Evolutionary conservation across 2,113 vertebrate species (phyloP).

Genomic region (Tenrec ecaudatus): DNA sequence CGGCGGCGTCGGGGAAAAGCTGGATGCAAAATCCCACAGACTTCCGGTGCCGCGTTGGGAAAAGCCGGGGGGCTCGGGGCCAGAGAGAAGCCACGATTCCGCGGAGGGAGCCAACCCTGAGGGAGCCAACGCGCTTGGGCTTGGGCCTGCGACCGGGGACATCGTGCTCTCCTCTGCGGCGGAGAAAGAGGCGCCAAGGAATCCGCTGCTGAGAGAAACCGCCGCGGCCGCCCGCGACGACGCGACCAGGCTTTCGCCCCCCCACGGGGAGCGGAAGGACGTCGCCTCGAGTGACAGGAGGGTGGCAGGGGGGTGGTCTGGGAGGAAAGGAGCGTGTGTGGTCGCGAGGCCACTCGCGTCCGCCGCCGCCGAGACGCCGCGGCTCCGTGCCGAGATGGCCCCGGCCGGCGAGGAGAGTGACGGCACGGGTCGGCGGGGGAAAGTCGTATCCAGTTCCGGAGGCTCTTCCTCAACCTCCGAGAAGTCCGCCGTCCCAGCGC

Average conservation of each 20-base stretch:
- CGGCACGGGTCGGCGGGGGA: slow-evolving; percentile 90
- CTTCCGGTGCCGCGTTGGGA: not conserved
- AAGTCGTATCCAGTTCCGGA: slow-evolving; percentile 92
- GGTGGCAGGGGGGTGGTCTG: slow-evolving; percentile 58
- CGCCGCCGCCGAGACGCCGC: slow-evolving; percentile 69
- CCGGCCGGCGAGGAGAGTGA: slow-evolving; percentile 86
- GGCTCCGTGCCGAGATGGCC: slow-evolving; percentile 15
- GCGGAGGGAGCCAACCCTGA: slow-evolving; percentile 60
- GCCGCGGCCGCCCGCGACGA: not conserved
- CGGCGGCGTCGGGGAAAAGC: slow-evolving; percentile 46
- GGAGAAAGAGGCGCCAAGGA: slow-evolving; percentile 40
- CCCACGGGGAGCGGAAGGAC: not conserved
- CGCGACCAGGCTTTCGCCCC: accelerated
- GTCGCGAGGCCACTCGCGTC: slow-evolving; percentile 43
- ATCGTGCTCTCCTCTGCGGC: not conserved
- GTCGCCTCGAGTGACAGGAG: not conserved
- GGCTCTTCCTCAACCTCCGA: slow-evolving; percentile 90
- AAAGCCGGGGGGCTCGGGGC: not conserved
- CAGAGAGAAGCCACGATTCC: slow-evolving; percentile 62
- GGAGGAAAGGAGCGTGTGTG: slow-evolving; percentile 63
- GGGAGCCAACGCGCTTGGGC: not conserved
- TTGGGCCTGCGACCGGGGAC: accelerated
- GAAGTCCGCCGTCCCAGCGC: slow-evolving; percentile 81
- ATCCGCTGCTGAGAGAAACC: not conserved
- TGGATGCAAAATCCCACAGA: slow-evolving; percentile 67